Evolutionary conservation across 2,113 vertebrate genomes (phyloP).

Genomic region (Channa argus): DNA sequence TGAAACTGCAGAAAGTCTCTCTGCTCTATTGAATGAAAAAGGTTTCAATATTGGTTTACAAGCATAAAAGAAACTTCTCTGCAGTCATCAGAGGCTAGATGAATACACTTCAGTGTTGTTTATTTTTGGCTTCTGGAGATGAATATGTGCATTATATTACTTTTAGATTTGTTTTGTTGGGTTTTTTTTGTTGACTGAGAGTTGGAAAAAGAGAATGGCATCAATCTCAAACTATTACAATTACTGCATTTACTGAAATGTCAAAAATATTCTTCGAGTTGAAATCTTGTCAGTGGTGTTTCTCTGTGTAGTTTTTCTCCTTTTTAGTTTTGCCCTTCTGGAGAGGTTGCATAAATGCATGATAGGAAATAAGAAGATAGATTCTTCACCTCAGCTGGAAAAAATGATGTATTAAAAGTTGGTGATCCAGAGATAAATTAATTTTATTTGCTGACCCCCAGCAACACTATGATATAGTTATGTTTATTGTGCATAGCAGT

Average conservation of each 20-base stretch:
- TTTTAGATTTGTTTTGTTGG: too few species aligned
- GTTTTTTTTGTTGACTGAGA: too few species aligned
- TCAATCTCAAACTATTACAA: not conserved
- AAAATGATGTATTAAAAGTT: slow-evolving; percentile 44
- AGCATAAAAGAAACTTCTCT: slow-evolving; percentile 2
- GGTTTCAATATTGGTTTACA: slow-evolving; percentile 12
- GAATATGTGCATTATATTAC: too few species aligned
- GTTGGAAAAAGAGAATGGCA: too few species aligned
- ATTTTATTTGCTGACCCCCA: slow-evolving; percentile 53
- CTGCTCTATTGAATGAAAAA: not conserved
- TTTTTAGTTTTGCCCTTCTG: slow-evolving; percentile 4
- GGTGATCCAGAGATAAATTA: slow-evolving; percentile 66
- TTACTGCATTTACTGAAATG: not conserved
- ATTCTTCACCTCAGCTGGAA: slow-evolving; percentile 28
- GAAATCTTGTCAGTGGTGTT: slow-evolving; percentile 1
- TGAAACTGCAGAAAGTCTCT: not conserved
- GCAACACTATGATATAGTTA: slow-evolving; percentile 24
- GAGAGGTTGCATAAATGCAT: slow-evolving; percentile 30
- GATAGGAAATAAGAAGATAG: slow-evolving; percentile 26
- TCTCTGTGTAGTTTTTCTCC: not conserved
- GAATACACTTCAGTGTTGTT: too few species aligned
- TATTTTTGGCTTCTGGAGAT: too few species aligned
- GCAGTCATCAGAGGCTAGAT: not conserved
- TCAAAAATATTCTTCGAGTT: not conserved
- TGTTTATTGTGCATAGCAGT: slow-evolving; percentile 40